Evolutionary conservation across 2,888 invertebrate genomes (phyloP).

Genomic region (Cheilosia scutellata): DNA sequence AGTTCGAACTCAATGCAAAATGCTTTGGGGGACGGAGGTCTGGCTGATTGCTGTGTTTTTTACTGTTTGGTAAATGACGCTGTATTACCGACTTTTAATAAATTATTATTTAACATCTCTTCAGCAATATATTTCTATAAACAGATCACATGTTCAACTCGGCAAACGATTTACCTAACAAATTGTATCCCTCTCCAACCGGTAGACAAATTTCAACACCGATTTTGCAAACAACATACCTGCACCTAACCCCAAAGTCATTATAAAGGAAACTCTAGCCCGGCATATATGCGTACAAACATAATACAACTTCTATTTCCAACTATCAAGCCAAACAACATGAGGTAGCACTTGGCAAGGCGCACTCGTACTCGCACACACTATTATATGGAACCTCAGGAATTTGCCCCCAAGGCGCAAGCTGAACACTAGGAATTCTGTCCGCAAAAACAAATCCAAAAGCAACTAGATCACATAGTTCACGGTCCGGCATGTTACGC

Average conservation of each 20-base stretch:
- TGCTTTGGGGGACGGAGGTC: no score
- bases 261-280: neutral
- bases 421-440: conserved; percentile 71
- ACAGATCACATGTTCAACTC: no score
- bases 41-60: no score
- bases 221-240: neutral
- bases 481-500: conserved; percentile 74
- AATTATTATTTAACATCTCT: no score
- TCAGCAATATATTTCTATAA: no score
- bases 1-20: no score
- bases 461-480: conserved; percentile 74
- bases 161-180: no score
- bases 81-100: no score
- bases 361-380: conserved; percentile 24
- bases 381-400: conserved; percentile 29
- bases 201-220: neutral
- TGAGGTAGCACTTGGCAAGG: conserved; percentile 66
- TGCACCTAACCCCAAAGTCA: conserved; percentile 2
- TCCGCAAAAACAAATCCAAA: conserved; percentile 42
- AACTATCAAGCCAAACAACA: conserved; percentile 35
- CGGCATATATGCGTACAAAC: neutral
- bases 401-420: conserved; percentile 63
- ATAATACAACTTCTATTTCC: conserved; percentile 29
- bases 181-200: no score
- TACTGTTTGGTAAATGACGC: no score